A percentile compares a stretch with the other conserved stretches of the same genome.
Conservation (phyloP, 2,113 vertebrate genomes). For the Oryzias celebensis region DNA sequence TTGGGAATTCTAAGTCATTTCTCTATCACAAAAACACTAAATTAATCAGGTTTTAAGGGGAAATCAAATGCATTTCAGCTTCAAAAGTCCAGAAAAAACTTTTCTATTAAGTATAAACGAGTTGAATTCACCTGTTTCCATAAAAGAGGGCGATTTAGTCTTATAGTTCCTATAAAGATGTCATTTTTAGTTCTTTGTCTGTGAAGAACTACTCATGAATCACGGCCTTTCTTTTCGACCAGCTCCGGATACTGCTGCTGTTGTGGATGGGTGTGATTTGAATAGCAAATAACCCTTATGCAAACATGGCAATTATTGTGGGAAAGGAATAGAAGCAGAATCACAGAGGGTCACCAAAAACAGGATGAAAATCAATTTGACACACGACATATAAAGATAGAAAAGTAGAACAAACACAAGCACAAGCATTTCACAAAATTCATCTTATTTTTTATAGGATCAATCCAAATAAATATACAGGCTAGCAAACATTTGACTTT, state of each 20-base stretch:
- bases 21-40: no score
- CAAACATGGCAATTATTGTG: conserved; percentile 40
- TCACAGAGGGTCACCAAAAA: not conserved
- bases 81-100: no score
- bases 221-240: conserved; percentile 14
- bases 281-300: conserved; percentile 56
- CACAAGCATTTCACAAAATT: conserved; percentile 23
- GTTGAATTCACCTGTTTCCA: no score
- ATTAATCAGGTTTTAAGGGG: no score
- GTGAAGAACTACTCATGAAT: conserved; percentile 1
- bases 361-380: no score
- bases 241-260: conserved; percentile 47
- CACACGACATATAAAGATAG: not conserved
- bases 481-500: conserved; percentile 7
- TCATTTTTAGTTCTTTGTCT: not conserved
- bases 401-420: not conserved
- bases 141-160: no score
- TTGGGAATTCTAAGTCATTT: no score
- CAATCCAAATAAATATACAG: conserved; percentile 61
- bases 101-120: no score
- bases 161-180: not conserved
- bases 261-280: conserved; percentile 65
- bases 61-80: no score
- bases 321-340: conserved; percentile 6
- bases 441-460: conserved; percentile 33